phyloP scores from a whole-genome alignment of 2,888 invertebrate species.

The Linnaemya vulpina region DNA sequence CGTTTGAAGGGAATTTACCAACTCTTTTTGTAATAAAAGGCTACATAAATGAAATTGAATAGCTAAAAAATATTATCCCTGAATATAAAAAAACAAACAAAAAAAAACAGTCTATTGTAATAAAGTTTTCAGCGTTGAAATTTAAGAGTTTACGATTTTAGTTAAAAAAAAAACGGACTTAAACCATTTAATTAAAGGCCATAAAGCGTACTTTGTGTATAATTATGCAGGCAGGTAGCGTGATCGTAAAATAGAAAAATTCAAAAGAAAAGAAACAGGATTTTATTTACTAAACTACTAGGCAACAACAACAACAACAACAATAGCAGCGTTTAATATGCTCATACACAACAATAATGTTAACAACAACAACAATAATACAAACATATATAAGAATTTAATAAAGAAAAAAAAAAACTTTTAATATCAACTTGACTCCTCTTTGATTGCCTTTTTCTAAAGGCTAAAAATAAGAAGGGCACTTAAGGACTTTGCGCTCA shows the following conservation, averaged over 20 bases:
- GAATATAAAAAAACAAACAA: background rate
- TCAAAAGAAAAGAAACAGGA: constrained; percentile 53
- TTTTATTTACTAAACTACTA: constrained; percentile 41
- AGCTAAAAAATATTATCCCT: constrained; percentile 8
- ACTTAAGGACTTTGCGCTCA: constrained; percentile 23
- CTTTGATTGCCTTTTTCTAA: background rate
- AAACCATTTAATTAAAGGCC: constrained; percentile 27
- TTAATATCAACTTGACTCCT: constrained; percentile 9
- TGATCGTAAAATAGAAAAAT: constrained; percentile 22
- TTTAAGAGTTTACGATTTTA: constrained; percentile 9
- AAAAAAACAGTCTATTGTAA: constrained; percentile 7
- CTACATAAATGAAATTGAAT: constrained; percentile 1
- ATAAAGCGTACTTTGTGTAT: constrained; percentile 42
- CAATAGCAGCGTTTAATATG: constrained; percentile 23
- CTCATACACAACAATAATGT: background rate
- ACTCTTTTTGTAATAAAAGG: background rate
- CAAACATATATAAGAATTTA: background rate
- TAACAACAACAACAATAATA: background rate
- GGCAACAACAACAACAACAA: constrained; percentile 36
- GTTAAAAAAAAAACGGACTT: background rate
- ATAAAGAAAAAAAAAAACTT: background rate
- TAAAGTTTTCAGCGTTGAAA: constrained; percentile 41
- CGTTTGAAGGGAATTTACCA: constrained; percentile 60
- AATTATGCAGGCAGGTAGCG: constrained; percentile 47
- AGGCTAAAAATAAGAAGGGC: constrained; percentile 33